Evolutionary conservation across 1,140 invertebrate genomes (phyloP).

Genomic region (Anagrus nilaparvatae): DNA sequence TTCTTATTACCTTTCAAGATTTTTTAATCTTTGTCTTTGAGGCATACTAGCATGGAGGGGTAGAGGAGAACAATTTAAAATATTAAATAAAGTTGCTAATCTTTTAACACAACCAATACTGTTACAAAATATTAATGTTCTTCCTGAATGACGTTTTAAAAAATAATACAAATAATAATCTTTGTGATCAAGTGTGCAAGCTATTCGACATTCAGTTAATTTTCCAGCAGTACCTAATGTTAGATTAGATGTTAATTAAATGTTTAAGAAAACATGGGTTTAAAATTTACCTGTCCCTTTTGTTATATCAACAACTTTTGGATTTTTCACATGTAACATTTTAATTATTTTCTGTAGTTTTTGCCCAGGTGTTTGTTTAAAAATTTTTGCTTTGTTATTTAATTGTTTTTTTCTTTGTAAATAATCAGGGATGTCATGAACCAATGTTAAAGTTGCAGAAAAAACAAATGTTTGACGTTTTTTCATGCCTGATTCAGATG

Average conservation of each 20-base stretch:
- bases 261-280: slow-evolving; percentile 10
- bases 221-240: slow-evolving; percentile 65
- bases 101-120: slow-evolving; percentile 88
- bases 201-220: slow-evolving; percentile 73
- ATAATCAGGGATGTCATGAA: slow-evolving; percentile 73
- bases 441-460: slow-evolving; percentile 91
- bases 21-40: slow-evolving; percentile 88
- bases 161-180: slow-evolving; percentile 94
- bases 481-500: slow-evolving; percentile 46
- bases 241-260: slow-evolving; percentile 17
- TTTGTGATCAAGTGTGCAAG: slow-evolving; percentile 69
- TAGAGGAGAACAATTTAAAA: slow-evolving; percentile 69
- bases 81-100: slow-evolving; percentile 69
- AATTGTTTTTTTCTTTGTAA: slow-evolving; percentile 55
- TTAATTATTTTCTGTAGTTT: slow-evolving; percentile 63
- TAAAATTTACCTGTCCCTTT: slow-evolving; percentile 46
- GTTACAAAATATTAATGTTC: slow-evolving; percentile 95
- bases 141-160: slow-evolving; percentile 68
- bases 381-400: slow-evolving; percentile 43
- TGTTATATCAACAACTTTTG: slow-evolving; percentile 91
- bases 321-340: slow-evolving; percentile 72
- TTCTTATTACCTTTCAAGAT: slow-evolving; percentile 64
- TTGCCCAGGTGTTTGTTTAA: slow-evolving; percentile 56
- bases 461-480: slow-evolving; percentile 90
- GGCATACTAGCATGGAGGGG: slow-evolving; percentile 92